phyloP scores from a whole-genome alignment of 2,113 vertebrate genomes.

The Rissa tridactyla region DNA sequence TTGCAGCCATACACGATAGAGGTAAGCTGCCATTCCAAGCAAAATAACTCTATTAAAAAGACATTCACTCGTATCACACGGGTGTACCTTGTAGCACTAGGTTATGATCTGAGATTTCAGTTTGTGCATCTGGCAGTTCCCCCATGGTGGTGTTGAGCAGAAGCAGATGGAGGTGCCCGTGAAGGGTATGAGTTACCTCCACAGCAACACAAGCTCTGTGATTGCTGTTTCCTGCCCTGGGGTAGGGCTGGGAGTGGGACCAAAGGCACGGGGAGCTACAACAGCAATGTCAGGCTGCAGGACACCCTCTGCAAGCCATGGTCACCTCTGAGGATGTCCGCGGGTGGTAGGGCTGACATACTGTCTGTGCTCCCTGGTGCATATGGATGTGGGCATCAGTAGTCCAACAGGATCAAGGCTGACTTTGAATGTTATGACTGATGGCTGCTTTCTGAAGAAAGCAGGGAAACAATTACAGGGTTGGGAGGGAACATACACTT shows the following conservation, averaged over 20 bases:
- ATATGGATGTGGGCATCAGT: rapidly evolving
- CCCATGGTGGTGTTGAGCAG: rapidly evolving
- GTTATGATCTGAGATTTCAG: background rate
- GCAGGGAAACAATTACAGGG: background rate
- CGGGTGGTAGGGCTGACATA: background rate
- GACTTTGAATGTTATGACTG: background rate
- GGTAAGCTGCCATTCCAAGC: conserved; percentile 65
- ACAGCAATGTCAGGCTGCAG: rapidly evolving
- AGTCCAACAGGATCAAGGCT: background rate
- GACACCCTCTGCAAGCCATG: background rate
- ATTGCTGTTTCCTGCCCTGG: rapidly evolving
- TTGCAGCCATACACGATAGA: conserved; percentile 86
- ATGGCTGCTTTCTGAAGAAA: background rate
- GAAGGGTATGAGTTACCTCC: background rate
- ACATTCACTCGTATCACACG: rapidly evolving
- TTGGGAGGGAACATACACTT: rapidly evolving
- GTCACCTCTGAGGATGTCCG: rapidly evolving
- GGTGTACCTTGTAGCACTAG: background rate
- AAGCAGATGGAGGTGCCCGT: background rate
- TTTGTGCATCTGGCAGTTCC: background rate
- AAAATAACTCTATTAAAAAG: background rate
- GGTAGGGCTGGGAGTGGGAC: background rate
- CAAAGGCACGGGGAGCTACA: background rate
- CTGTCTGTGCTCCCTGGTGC: background rate
- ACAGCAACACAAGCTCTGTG: rapidly evolving